Percentiles rank a stretch among this genome's conserved stretches.
Evolutionary conservation across 2,797 vertebrate species (phyloP).

Genomic region (Helarctos malayanus): DNA sequence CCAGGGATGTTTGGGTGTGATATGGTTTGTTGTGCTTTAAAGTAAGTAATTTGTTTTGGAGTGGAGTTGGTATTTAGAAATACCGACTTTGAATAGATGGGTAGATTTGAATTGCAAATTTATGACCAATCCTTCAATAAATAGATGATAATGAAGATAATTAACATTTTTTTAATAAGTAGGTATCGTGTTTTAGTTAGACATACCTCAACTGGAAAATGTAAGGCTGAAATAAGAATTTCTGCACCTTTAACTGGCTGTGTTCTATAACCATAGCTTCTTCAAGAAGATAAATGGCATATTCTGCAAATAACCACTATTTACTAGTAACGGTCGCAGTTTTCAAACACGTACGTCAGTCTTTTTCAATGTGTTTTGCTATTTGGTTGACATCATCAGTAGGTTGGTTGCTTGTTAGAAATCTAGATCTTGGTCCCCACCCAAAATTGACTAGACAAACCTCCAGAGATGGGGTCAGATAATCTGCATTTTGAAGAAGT

Average conservation of each 20-base stretch:
- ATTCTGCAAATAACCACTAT: neutral
- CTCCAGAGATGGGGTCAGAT: neutral
- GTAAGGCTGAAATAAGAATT: neutral
- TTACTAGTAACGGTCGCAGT: neutral
- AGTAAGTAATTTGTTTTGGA: slow-evolving; percentile 1
- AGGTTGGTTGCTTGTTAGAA: neutral
- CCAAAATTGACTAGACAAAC: neutral
- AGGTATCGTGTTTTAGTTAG: neutral
- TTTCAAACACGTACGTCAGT: neutral
- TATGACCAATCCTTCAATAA: slow-evolving; percentile 14
- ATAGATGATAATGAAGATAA: neutral
- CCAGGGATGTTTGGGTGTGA: neutral
- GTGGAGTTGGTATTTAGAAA: slow-evolving; percentile 51
- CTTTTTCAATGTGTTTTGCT: neutral
- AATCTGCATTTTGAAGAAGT: neutral
- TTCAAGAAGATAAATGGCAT: neutral
- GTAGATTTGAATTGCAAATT: slow-evolving; percentile 55
- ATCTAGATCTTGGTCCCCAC: neutral
- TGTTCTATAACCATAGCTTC: neutral
- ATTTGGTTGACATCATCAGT: neutral
- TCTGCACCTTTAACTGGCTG: slow-evolving; percentile 19
- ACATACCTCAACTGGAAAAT: neutral
- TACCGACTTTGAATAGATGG: neutral
- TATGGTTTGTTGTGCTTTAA: neutral
- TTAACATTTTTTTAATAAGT: slow-evolving; percentile 16